Percentiles rank a stretch among this genome's conserved stretches.
Evolutionary conservation across 2,113 vertebrate genomes (phyloP).

Genomic region (Nyctereutes procyonoides): DNA sequence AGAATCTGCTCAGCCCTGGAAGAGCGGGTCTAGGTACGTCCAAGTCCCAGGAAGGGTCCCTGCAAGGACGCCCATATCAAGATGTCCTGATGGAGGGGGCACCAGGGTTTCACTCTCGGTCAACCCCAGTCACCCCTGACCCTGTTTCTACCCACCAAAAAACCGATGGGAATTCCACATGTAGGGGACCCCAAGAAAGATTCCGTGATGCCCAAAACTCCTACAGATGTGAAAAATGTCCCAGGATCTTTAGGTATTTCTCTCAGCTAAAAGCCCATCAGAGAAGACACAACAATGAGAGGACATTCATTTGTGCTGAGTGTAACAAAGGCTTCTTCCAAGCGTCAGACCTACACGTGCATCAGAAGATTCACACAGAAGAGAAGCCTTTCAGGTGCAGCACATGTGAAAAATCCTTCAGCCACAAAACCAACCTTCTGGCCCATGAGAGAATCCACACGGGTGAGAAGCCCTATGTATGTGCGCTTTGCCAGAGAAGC

Average conservation of each 20-base stretch:
- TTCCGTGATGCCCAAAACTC: rapidly evolving
- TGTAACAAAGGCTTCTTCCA: constrained; percentile 43
- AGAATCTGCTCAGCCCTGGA: neutral
- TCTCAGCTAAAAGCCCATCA: neutral
- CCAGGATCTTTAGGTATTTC: neutral
- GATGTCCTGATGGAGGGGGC: neutral
- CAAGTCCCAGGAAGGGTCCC: neutral
- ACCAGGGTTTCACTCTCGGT: neutral
- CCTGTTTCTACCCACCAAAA: neutral
- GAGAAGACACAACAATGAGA: constrained; percentile 52
- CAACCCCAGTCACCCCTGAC: neutral
- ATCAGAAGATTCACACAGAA: neutral
- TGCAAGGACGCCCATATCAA: neutral
- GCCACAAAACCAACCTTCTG: neutral
- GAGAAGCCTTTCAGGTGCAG: neutral
- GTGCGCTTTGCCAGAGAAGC: neutral
- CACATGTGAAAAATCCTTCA: neutral
- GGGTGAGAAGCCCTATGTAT: neutral
- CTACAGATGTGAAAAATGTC: constrained; percentile 33
- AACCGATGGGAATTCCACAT: neutral
- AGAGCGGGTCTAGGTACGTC: too few relatives aligned
- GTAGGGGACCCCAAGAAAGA: neutral
- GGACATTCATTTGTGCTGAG: neutral
- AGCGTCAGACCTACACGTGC: neutral
- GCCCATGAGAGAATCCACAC: constrained; percentile 43